A percentile compares a stretch with the other conserved stretches of the same genome.
These are phyloP conservation scores for Manduca sexta DNA, from an alignment of 1,140 invertebrate species.

Conservation along the genomic window DNA sequence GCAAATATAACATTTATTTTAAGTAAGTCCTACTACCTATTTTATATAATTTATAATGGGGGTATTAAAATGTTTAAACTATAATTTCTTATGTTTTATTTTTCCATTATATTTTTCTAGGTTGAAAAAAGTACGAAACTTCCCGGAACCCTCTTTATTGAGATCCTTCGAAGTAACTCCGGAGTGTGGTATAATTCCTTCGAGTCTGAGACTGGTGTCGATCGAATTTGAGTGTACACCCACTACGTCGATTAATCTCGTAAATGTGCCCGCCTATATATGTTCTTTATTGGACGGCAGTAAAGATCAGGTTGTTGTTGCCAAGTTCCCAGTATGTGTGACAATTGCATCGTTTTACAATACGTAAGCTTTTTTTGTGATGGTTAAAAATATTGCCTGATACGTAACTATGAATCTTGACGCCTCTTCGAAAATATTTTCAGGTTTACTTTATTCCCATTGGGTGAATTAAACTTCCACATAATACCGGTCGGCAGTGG, in stretches of 20 bases:
- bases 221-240: slow-evolving; percentile 60
- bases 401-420: no score
- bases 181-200: slow-evolving; percentile 46
- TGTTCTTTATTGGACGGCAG: slow-evolving; percentile 58
- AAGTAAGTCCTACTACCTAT: slow-evolving; percentile 34
- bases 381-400: no score
- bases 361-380: slow-evolving; percentile 38
- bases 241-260: slow-evolving; percentile 48
- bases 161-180: slow-evolving; percentile 41
- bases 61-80: no score
- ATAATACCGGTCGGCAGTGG: slow-evolving; percentile 55
- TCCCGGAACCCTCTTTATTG: slow-evolving; percentile 53
- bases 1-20: slow-evolving; percentile 62
- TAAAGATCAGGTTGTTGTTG: slow-evolving; percentile 59
- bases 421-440: slow-evolving; percentile 11
- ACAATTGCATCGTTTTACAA: slow-evolving; percentile 65
- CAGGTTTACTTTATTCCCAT: slow-evolving; percentile 60
- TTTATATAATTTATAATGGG: no score
- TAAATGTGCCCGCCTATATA: slow-evolving; percentile 50
- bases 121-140: slow-evolving; percentile 60
- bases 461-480: slow-evolving; percentile 62
- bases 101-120: slow-evolving; percentile 20
- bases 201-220: slow-evolving; percentile 34
- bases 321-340: slow-evolving; percentile 58
- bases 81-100: no score